Conservation (phyloP, 2,888 invertebrate species). For the Ophion slaviceki region DNA sequence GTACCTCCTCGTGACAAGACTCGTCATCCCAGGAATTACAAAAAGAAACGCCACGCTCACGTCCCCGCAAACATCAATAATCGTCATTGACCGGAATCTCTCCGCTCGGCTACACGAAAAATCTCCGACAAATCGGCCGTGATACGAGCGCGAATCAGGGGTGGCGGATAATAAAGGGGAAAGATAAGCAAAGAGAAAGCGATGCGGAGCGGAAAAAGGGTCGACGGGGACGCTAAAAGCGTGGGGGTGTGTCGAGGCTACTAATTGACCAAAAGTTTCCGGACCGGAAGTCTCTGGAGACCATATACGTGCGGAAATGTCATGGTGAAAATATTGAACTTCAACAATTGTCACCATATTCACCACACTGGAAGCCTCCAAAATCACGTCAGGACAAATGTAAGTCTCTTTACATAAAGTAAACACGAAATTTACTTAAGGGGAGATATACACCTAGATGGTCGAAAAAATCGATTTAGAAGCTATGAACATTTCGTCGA, state of each 20-base stretch:
- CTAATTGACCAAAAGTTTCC: constrained; percentile 62
- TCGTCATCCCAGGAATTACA: not conserved
- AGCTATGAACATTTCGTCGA: too few relatives aligned
- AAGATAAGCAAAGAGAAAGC: constrained; percentile 46
- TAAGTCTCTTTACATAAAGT: too few relatives aligned
- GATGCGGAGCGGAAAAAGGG: constrained; percentile 19
- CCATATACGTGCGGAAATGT: not conserved
- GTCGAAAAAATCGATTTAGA: too few relatives aligned
- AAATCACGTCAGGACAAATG: too few relatives aligned
- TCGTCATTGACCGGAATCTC: constrained; percentile 23
- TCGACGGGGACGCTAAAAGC: constrained; percentile 37
- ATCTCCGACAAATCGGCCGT: constrained; percentile 23
- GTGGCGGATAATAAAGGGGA: constrained; percentile 6
- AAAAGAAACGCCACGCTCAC: not conserved
- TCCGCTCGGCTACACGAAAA: not conserved
- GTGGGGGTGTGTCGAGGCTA: constrained; percentile 51
- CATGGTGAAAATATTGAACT: not conserved
- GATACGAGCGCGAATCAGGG: not conserved
- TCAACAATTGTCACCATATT: not conserved
- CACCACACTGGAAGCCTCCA: too few relatives aligned
- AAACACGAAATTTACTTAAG: too few relatives aligned
- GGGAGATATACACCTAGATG: too few relatives aligned
- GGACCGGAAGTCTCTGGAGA: constrained; percentile 54
- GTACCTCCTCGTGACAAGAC: not conserved
- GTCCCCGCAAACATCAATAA: constrained; percentile 12